Evolutionary conservation across 1,140 invertebrate genomes (phyloP).

Genomic region (Teleopsis dalmanni): DNA sequence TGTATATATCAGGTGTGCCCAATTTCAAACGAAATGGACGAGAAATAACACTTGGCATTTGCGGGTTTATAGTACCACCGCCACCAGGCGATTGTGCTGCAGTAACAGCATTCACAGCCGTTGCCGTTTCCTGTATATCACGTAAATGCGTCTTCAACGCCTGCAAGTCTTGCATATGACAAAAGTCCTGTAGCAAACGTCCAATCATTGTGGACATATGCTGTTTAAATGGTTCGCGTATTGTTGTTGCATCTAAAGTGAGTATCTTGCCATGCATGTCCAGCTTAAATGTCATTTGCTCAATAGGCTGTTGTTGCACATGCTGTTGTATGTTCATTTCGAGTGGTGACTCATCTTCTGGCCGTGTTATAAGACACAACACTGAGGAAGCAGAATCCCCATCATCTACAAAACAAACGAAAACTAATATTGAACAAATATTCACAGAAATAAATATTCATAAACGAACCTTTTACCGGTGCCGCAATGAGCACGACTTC

Average conservation of each 20-base stretch:
- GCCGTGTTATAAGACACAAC: constrained; percentile 68
- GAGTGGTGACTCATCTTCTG: constrained; percentile 66
- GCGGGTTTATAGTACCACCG: constrained; percentile 7
- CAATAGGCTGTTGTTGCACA: constrained; percentile 52
- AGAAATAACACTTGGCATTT: constrained; percentile 45
- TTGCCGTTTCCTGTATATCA: constrained; percentile 56
- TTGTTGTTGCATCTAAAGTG: constrained; percentile 63
- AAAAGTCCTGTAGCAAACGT: constrained; percentile 58
- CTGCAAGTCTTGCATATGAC: constrained; percentile 64
- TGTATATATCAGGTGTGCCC: constrained; percentile 61
- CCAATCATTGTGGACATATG: constrained; percentile 59
- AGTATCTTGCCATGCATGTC: constrained; percentile 79
- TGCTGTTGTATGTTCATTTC: constrained; percentile 53
- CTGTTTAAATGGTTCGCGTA: constrained; percentile 56
- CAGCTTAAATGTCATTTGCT: constrained; percentile 88
- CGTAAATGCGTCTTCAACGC: constrained; percentile 67
- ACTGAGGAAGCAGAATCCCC: constrained; percentile 53
- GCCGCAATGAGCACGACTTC: constrained; percentile 50
- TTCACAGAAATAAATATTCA: neutral
- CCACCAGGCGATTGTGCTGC: constrained; percentile 25
- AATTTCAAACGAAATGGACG: constrained; percentile 72
- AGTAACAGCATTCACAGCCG: constrained; percentile 48
- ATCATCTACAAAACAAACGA: constrained; percentile 64
- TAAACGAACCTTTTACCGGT: constrained; percentile 44
- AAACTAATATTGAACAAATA: constrained; percentile 33